A percentile compares a stretch with the other conserved stretches of the same genome.
Evolutionary conservation across 2,888 invertebrate genomes (phyloP).

Genomic region (Phengaris arion): DNA sequence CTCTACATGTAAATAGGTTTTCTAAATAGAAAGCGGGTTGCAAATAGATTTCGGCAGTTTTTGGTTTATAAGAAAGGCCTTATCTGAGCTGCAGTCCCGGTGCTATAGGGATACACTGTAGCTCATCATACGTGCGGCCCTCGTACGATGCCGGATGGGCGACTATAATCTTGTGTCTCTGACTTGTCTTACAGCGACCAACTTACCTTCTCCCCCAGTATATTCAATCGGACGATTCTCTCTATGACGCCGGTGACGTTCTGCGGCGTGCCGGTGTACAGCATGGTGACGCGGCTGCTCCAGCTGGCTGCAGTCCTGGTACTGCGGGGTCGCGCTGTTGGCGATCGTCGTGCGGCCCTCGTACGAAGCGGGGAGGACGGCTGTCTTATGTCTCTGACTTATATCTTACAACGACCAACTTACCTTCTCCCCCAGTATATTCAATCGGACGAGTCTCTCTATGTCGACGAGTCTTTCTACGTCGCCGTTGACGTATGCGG

Average conservation of each 20-base stretch:
- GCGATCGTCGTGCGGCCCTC: slow-evolving; percentile 52
- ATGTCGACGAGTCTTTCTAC: too few relatives aligned
- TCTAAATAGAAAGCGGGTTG: too few relatives aligned
- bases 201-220: slow-evolving; percentile 57
- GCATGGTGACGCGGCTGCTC: slow-evolving; percentile 49
- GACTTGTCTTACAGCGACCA: too few relatives aligned
- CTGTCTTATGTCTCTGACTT: slow-evolving; percentile 54
- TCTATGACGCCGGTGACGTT: slow-evolving; percentile 43
- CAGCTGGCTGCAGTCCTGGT: slow-evolving; percentile 44
- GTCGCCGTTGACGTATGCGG: slow-evolving; percentile 46
- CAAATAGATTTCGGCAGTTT: too few relatives aligned
- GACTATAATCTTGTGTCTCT: slow-evolving; percentile 48
- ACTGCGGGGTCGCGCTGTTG: slow-evolving; percentile 43
- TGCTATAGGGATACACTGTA: slow-evolving; percentile 45
- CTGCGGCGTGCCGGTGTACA: slow-evolving; percentile 53
- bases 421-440: slow-evolving; percentile 53
- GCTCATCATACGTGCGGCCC: slow-evolving; percentile 50
- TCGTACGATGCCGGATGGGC: slow-evolving; percentile 54
- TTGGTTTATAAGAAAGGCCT: too few relatives aligned
- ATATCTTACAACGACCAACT: slow-evolving; percentile 53
- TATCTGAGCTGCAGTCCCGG: slow-evolving; percentile 41
- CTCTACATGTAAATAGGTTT: too few relatives aligned
- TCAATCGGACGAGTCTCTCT: slow-evolving; percentile 50
- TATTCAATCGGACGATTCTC: slow-evolving; percentile 49
- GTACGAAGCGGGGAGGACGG: slow-evolving; percentile 52